A percentile compares a stretch with the other conserved stretches of the same genome.
phyloP scores from a whole-genome alignment of 2,113 vertebrate species.

The Chitala chitala region DNA sequence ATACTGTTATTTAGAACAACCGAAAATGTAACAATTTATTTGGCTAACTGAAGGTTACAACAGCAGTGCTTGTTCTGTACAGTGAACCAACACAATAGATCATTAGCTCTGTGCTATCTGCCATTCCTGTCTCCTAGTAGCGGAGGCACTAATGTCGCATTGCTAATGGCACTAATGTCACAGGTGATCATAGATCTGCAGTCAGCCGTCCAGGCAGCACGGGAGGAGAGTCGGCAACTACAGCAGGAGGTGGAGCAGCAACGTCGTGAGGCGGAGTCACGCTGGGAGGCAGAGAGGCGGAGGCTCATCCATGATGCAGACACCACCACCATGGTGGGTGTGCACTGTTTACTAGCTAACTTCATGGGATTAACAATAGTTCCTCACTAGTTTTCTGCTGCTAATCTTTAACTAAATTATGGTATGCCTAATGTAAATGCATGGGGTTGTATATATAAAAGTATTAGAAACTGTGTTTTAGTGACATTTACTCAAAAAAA shows the following conservation, averaged over 20 bases:
- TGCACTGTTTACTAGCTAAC: background rate
- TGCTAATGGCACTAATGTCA: slow-evolving; percentile 54
- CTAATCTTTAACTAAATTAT: too few species aligned
- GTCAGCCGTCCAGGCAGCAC: slow-evolving; percentile 57
- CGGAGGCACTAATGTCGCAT: background rate
- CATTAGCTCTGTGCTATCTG: background rate
- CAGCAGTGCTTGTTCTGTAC: too few species aligned
- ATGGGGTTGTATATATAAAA: too few species aligned
- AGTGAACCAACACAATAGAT: too few species aligned
- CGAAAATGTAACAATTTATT: too few species aligned
- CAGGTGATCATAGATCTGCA: slow-evolving; percentile 67
- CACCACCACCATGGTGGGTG: slow-evolving; percentile 68
- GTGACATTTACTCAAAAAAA: too few species aligned
- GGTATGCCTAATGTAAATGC: too few species aligned
- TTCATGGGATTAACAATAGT: too few species aligned
- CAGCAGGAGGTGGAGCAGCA: slow-evolving; percentile 53
- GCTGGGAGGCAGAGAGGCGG: slow-evolving; percentile 66
- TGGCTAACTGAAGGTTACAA: too few species aligned
- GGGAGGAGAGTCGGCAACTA: slow-evolving; percentile 59
- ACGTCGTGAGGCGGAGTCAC: slow-evolving; percentile 56
- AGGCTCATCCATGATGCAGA: slow-evolving; percentile 66
- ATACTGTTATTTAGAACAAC: too few species aligned
- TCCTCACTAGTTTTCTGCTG: too few species aligned
- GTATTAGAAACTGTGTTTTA: too few species aligned
- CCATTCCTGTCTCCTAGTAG: background rate